Evolutionary conservation across 2,888 invertebrate species (phyloP), one percentile per base, ranked within the genome.

Genomic region (Diadegma fenestrale): DNA sequence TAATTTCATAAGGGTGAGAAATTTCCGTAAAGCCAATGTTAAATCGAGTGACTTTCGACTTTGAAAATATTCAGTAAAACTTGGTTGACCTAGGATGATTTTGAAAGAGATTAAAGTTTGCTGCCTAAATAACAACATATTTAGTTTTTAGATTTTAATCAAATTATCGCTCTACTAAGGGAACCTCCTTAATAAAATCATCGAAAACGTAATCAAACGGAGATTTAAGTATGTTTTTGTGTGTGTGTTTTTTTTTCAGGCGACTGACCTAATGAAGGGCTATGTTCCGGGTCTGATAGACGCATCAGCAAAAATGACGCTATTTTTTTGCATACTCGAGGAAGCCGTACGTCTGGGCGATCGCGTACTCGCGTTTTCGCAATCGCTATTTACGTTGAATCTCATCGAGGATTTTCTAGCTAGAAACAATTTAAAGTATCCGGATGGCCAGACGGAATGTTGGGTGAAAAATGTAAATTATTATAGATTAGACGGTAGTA

Each of bases 401-500:
- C 95, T 99, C 84, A 97, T 99, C 86, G 99, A 99, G 95, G 97
- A 98, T 92, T 98, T 98, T 93, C 95, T 99, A 87, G 97, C 97
- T 91, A 96, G 95, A 91, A 96, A 96, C 90, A 92, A 94, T 89
- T 94, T 96, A 48, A 95, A 95, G 12, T 93, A 94, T 82, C 91
- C 92, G n/a, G 93, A 94, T 61, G 97, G 96, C 10, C 96, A 95
- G 26, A 95, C 95, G 72, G 96, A 96, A 88, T 95, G 95, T 86
- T 99, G 99, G 99, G 96, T 96, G 81, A 96, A 97, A 91, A 98
- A 98, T 93, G 95, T 96, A 85, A 97, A 97, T 91, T 99, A 99
- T 94, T 99, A 97, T 94, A 96, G 98, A 83, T 95, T 99, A 89
- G 99, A 99, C 94, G 99, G 99, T 33, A 98, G 98, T 51, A 99